Evolutionary conservation across 2,113 vertebrate species (phyloP).

Genomic region (Cavia porcellus): DNA sequence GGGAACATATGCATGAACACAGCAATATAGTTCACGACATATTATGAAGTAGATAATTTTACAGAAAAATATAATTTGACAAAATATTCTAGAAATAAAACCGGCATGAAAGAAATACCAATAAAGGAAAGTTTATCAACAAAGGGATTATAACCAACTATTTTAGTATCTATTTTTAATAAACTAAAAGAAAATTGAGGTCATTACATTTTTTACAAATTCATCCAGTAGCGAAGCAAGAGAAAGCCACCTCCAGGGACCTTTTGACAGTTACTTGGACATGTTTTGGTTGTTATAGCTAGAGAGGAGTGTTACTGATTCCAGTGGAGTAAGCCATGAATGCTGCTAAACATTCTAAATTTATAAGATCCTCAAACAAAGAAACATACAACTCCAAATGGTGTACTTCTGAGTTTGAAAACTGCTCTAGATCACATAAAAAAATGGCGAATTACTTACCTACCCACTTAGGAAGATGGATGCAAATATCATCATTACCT

Average conservation of each 20-base stretch:
- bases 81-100: neutral
- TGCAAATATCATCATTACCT: neutral
- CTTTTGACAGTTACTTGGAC: neutral
- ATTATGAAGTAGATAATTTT: neutral
- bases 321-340: too few relatives aligned
- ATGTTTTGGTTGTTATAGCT: too few relatives aligned
- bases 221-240: neutral
- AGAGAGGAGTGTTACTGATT: too few relatives aligned
- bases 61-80: neutral
- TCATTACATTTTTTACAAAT: neutral
- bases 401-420: neutral
- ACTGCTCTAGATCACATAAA: neutral
- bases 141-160: neutral
- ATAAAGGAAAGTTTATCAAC: neutral
- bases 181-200: neutral
- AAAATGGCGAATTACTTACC: neutral
- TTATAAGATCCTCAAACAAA: neutral
- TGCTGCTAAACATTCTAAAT: too few relatives aligned
- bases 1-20: neutral
- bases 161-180: neutral
- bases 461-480: neutral
- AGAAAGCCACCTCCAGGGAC: too few relatives aligned
- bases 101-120: neutral
- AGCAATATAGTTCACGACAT: neutral
- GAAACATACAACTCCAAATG: neutral